Evolutionary conservation across 2,888 invertebrate species (phyloP).

Genomic region (Heliothis peltigera): DNA sequence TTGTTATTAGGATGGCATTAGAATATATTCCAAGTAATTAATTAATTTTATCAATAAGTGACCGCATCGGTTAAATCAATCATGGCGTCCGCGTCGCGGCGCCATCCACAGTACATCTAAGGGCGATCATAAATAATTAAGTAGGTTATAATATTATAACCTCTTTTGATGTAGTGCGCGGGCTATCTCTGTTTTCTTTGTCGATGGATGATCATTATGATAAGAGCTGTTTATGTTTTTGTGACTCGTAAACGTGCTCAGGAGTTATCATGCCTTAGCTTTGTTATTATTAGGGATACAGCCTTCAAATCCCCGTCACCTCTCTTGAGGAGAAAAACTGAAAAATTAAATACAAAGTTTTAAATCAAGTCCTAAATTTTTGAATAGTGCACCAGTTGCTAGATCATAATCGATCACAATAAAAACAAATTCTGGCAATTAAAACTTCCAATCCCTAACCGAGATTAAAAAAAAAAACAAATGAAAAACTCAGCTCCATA

Average conservation of each 20-base stretch:
- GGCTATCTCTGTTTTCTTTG: conserved; percentile 38
- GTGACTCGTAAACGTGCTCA: conserved; percentile 17
- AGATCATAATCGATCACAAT: too few species aligned
- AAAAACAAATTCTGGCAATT: too few species aligned
- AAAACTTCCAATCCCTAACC: conserved; percentile 22
- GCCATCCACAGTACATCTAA: conserved; percentile 27
- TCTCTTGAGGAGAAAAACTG: too few species aligned
- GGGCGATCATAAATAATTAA: conserved; percentile 38
- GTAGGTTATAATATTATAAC: conserved; percentile 23
- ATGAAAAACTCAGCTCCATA: conserved; percentile 8
- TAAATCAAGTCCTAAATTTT: too few species aligned
- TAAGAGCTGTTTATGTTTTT: conserved; percentile 21
- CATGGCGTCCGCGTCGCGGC: conserved; percentile 7
- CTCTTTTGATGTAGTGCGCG: conserved; percentile 33
- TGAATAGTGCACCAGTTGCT: too few species aligned
- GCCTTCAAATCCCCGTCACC: too few species aligned
- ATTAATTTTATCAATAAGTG: conserved; percentile 44
- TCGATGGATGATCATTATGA: conserved; percentile 3
- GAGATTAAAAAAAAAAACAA: conserved; percentile 9
- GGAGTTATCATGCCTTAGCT: conserved; percentile 7
- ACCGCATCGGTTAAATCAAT: conserved; percentile 32
- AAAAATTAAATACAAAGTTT: too few species aligned
- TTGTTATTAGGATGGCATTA: background rate
- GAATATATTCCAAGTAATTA: conserved; percentile 21
- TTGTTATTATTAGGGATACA: too few species aligned